Evolutionary conservation across 2,888 invertebrate species (phyloP).

Genomic region (Anthrax anthrax): DNA sequence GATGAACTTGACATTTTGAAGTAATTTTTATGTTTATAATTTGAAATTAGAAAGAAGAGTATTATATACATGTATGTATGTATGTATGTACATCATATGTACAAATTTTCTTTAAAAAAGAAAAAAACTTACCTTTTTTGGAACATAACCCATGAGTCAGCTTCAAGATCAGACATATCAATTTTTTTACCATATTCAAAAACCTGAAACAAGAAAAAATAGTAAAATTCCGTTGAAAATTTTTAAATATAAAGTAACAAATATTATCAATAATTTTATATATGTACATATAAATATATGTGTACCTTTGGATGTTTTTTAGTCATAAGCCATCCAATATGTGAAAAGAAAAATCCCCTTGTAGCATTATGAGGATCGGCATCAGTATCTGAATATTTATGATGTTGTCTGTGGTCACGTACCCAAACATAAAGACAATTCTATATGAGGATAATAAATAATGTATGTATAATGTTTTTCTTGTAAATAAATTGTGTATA

Average conservation of each 20-base stretch:
- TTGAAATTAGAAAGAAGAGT: too few relatives aligned
- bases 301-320: slow-evolving; percentile 58
- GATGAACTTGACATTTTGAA: too few relatives aligned
- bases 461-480: neutral
- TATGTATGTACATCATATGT: too few relatives aligned
- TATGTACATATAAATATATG: too few relatives aligned
- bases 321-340: slow-evolving; percentile 72
- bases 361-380: slow-evolving; percentile 72
- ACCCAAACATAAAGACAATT: slow-evolving; percentile 63
- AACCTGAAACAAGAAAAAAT: slow-evolving; percentile 26
- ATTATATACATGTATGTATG: too few relatives aligned
- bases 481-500: too few relatives aligned
- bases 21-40: too few relatives aligned
- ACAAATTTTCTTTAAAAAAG: too few relatives aligned
- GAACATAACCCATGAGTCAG: slow-evolving; percentile 65
- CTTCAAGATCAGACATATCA: slow-evolving; percentile 67
- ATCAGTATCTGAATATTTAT: slow-evolving; percentile 55
- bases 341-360: slow-evolving; percentile 76
- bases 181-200: slow-evolving; percentile 60
- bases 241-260: neutral
- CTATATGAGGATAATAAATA: slow-evolving; percentile 30
- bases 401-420: slow-evolving; percentile 69
- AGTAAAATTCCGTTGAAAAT: too few relatives aligned
- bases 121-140: slow-evolving; percentile 69
- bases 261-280: too few relatives aligned